Percentiles rank a stretch among this genome's conserved stretches.
Conservation (phyloP, 2,113 vertebrate species). For the Clinocottus analis region DNA sequence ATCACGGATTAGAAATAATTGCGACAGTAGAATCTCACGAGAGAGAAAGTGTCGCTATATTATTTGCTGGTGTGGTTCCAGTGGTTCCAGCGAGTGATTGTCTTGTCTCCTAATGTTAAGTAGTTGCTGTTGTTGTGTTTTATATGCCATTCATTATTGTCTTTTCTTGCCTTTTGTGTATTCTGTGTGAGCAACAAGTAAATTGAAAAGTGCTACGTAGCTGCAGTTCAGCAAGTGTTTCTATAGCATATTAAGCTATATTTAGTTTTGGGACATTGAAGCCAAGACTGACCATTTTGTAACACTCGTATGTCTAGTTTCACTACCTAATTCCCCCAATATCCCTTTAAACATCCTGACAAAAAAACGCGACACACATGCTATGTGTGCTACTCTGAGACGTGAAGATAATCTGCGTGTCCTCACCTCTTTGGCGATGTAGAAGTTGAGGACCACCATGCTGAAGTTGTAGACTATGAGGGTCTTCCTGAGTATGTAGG, state of each 20-base stretch:
- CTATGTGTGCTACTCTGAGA: no score
- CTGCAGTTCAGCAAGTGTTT: background rate
- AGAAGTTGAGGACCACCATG: constrained; percentile 99
- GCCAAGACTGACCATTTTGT: background rate
- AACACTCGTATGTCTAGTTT: background rate
- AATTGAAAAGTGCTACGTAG: background rate
- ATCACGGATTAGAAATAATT: background rate
- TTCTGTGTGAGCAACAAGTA: background rate
- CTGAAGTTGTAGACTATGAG: constrained; percentile 99
- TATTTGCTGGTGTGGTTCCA: no score
- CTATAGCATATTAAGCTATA: background rate
- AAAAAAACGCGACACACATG: background rate
- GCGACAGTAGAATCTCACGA: background rate
- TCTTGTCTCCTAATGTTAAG: background rate
- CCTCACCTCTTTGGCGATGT: constrained; percentile 98
- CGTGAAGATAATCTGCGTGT: background rate
- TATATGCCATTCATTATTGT: background rate
- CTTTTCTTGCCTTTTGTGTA: background rate
- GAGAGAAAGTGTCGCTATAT: background rate
- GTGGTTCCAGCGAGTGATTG: background rate
- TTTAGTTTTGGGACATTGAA: background rate
- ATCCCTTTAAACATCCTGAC: background rate
- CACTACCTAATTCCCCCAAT: background rate
- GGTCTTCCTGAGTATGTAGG: constrained; percentile 91
- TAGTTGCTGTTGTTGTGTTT: background rate